These are phyloP conservation scores for Pseudococcus viburni DNA, from an alignment of 2,888 invertebrate species.

Conservation along the genomic window DNA sequence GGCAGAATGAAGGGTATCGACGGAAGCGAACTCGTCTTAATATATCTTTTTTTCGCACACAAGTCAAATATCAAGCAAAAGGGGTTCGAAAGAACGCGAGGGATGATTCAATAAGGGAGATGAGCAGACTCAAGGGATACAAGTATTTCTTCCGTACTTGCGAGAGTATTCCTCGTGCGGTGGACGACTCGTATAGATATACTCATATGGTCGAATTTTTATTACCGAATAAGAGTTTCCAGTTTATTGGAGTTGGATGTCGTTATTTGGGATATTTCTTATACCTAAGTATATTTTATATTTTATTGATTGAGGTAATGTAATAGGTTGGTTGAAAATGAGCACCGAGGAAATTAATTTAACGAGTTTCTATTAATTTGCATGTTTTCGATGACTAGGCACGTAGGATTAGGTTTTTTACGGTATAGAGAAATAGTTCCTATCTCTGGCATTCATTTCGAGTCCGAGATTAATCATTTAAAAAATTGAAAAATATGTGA, in stretches of 20 bases:
- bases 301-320: too few relatives aligned
- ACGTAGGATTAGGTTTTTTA: too few relatives aligned
- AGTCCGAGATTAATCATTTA: too few relatives aligned
- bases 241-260: background rate
- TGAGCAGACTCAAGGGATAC: slow-evolving; percentile 39
- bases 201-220: slow-evolving; percentile 7
- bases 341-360: too few relatives aligned
- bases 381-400: too few relatives aligned
- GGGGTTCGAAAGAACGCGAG: slow-evolving; percentile 12
- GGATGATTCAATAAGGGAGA: slow-evolving; percentile 53
- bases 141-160: background rate
- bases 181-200: background rate
- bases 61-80: slow-evolving; percentile 27
- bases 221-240: background rate
- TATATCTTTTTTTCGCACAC: slow-evolving; percentile 26
- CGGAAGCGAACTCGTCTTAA: background rate
- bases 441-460: too few relatives aligned
- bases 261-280: background rate
- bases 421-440: too few relatives aligned
- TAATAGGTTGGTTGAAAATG: too few relatives aligned
- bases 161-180: background rate
- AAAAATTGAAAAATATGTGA: too few relatives aligned
- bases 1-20: background rate
- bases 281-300: too few relatives aligned
- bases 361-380: too few relatives aligned